Evolutionary conservation across 2,797 vertebrate species (phyloP).

Genomic region (Mus caroli): DNA sequence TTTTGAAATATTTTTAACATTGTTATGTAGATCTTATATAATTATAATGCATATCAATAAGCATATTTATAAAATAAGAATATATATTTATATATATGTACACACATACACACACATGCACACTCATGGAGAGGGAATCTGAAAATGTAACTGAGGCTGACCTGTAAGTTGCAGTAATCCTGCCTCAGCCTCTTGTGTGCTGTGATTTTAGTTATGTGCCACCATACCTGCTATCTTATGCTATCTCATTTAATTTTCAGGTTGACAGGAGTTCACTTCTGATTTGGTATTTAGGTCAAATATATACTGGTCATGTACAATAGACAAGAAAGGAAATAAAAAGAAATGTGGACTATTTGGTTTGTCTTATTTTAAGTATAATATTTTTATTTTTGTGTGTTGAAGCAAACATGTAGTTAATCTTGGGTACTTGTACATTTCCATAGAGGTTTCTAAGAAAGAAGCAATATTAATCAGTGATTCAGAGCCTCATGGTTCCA

Average conservation of each 20-base stretch:
- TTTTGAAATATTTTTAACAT: neutral
- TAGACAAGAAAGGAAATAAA: neutral
- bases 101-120: neutral
- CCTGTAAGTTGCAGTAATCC: neutral
- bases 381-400: neutral
- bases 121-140: neutral
- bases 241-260: neutral
- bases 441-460: neutral
- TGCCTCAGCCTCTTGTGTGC: neutral
- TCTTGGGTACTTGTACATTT: constrained; percentile 9
- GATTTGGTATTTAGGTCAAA: neutral
- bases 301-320: neutral
- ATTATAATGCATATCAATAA: neutral
- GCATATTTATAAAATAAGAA: neutral
- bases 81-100: neutral
- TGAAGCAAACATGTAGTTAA: neutral
- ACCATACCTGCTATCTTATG: neutral
- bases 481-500: neutral
- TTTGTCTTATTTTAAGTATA: neutral
- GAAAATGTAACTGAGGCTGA: neutral
- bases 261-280: neutral
- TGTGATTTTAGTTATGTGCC: neutral
- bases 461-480: neutral
- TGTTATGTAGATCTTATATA: neutral
- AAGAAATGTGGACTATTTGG: neutral